Percentiles rank a stretch among this genome's conserved stretches.
These are phyloP conservation scores for Cydia pomonella DNA, from an alignment of 1,140 invertebrate genomes.

Conservation along the genomic window DNA sequence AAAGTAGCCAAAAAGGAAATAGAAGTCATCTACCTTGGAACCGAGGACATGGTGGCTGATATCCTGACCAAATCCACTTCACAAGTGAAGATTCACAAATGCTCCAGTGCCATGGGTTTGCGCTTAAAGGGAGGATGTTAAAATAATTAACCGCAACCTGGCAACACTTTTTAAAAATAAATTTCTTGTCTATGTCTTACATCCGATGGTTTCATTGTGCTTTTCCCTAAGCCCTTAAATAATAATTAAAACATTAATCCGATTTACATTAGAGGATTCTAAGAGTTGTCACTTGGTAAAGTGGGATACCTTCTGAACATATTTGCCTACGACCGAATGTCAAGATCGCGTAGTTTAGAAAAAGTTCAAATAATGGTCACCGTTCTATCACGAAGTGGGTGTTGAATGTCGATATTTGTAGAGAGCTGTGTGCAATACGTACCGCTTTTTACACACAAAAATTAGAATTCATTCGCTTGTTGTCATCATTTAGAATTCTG, in stretches of 20 bases:
- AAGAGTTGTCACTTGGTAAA: not conserved
- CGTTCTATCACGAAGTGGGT: slow-evolving; percentile 23
- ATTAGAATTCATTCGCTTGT: slow-evolving; percentile 16
- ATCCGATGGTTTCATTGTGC: too few species aligned
- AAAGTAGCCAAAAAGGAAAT: not conserved
- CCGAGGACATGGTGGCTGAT: not conserved
- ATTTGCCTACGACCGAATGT: slow-evolving; percentile 13
- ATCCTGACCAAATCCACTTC: slow-evolving; percentile 16
- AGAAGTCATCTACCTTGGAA: not conserved
- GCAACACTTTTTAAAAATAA: too few species aligned
- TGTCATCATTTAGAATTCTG: not conserved
- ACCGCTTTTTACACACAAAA: slow-evolving; percentile 29
- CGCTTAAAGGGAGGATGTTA: too few species aligned
- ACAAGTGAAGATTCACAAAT: too few species aligned
- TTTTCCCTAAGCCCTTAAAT: too few species aligned
- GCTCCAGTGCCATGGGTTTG: too few species aligned
- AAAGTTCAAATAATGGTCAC: slow-evolving; percentile 26
- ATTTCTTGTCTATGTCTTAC: too few species aligned
- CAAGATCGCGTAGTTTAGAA: slow-evolving; percentile 22
- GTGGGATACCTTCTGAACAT: not conserved
- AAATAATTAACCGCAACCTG: too few species aligned
- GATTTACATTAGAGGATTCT: too few species aligned
- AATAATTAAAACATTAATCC: too few species aligned
- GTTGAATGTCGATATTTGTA: slow-evolving; percentile 47
- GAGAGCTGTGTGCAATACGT: slow-evolving; percentile 37